Base-by-base conservation (phyloP, 2,888 invertebrate species). In the Napeogenes inachia region DNA sequence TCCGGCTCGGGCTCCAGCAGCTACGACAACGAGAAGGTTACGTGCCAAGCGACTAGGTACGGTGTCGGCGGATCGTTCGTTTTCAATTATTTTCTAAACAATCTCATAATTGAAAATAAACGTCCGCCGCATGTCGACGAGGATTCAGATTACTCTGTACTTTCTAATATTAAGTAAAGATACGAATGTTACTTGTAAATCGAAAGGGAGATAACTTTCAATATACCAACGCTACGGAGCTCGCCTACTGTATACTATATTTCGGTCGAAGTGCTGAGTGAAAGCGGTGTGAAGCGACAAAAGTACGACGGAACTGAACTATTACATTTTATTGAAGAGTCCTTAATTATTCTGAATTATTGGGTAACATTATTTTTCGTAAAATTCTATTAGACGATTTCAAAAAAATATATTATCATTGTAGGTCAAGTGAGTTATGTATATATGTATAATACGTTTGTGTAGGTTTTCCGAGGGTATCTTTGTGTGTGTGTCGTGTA, bases 41-140 rank as follows among this genome's bases (percentile, higher is more conserved):
- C 80, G 81, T 89, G 89, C 89, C 61, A 88, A 89, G 88, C 89
- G 71, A 72, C 89, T 89, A 88, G 30, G 21, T 50, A 50, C 50
- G 30, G 50, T 50, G 50, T 12, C 50, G 30, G 30, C 30, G 50
- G 21, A 50, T 10, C 13, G 30, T 32, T 57, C 12, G n/a, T 50
- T 50, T 30, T 30, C 50, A 50, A 50, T 50, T 8, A 0, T 35
- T 35, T 35, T 12, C 8, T n/a, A 12, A 13, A 35, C 6, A 2
- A 10, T 42, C 10, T 42, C 21, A n/a, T 55, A 35, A 35, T 55
- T 38, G 38, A 55, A 38, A 50, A 50, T 50, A 50, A 55, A 55
- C 10, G 10, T 42, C 42, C 42, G 12, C 42, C 10, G 10, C 42
- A 10, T 10, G 10, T 42, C 42, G 12, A 42, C 10, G 42, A 42